Evolutionary conservation across 2,113 vertebrate genomes (phyloP).

Genomic region (Trochalopteron elliotii): DNA sequence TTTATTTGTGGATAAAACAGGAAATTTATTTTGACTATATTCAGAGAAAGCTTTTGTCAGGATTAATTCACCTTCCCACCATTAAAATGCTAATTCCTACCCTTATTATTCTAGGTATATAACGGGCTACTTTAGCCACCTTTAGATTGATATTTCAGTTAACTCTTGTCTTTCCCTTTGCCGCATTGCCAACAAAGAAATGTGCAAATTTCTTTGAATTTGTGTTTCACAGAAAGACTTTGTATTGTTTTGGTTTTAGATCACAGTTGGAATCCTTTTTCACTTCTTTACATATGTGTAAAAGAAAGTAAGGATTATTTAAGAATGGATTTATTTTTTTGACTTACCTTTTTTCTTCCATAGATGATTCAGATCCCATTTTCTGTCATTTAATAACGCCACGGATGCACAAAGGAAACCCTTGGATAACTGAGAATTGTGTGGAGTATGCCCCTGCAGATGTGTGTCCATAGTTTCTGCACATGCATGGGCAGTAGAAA

Average conservation of each 20-base stretch:
- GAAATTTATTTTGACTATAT: not conserved
- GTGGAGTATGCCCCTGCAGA: not conserved
- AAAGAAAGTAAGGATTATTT: not conserved
- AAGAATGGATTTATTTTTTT: not conserved
- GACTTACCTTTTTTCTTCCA: not conserved
- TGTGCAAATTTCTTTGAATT: not conserved
- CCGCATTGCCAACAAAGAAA: not conserved
- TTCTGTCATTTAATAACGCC: not conserved
- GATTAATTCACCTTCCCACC: not conserved
- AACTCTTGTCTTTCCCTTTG: not conserved
- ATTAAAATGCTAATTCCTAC: not conserved
- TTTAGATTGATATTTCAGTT: not conserved
- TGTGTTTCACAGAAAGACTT: not conserved
- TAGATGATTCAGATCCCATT: not conserved
- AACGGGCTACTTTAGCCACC: not conserved
- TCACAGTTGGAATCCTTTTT: not conserved
- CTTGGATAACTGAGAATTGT: not conserved
- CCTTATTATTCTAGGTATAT: not conserved
- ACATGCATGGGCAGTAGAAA: not conserved
- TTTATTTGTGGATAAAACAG: not conserved
- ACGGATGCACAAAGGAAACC: not conserved
- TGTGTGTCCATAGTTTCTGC: not conserved
- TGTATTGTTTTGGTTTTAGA: not conserved
- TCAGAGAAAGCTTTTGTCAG: not conserved
- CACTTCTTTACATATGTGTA: not conserved